Conservation (phyloP, 2,888 invertebrate genomes). For the Tyria jacobaeae region DNA sequence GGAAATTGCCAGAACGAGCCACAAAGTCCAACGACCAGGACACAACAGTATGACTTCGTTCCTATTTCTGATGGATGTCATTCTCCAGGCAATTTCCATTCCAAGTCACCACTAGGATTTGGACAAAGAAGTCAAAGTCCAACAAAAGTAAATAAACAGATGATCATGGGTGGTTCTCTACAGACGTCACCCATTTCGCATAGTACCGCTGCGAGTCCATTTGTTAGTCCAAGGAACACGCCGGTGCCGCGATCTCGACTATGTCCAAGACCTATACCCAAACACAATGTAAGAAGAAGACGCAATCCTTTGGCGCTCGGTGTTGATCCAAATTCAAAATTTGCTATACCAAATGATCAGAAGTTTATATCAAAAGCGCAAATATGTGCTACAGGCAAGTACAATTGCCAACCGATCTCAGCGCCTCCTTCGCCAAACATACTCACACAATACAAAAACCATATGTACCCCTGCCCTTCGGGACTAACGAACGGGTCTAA, state of each 20-base stretch:
- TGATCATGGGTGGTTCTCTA: constrained; percentile 75
- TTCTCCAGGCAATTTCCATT: constrained; percentile 85
- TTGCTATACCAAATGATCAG: constrained; percentile 81
- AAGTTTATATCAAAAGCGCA: constrained; percentile 71
- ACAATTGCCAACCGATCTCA: constrained; percentile 86
- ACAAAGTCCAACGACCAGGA: constrained; percentile 91
- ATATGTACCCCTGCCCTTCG: constrained; percentile 78
- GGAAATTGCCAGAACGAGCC: constrained; percentile 85
- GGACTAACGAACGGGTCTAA: constrained; percentile 74
- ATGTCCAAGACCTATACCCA: constrained; percentile 84
- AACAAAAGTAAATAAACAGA: constrained; percentile 68
- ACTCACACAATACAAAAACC: constrained; percentile 79
- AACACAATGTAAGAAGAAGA: constrained; percentile 72
- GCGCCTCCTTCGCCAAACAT: constrained; percentile 90
- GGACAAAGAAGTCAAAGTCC: constrained; percentile 75
- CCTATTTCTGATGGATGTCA: constrained; percentile 94
- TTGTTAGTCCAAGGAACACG: constrained; percentile 93
- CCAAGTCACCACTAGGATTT: constrained; percentile 78
- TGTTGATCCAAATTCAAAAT: constrained; percentile 71
- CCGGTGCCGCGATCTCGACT: constrained; percentile 90
- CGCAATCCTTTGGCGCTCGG: constrained; percentile 74
- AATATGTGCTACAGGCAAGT: constrained; percentile 68
- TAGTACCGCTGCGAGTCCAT: constrained; percentile 91
- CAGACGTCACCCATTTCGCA: constrained; percentile 85
- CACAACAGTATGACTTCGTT: constrained; percentile 94